Percentiles rank a stretch among this genome's conserved stretches.
These are phyloP conservation scores for Calyptommatus sinebrachiatus DNA, from an alignment of 2,113 vertebrate species.

Conservation along the genomic window DNA sequence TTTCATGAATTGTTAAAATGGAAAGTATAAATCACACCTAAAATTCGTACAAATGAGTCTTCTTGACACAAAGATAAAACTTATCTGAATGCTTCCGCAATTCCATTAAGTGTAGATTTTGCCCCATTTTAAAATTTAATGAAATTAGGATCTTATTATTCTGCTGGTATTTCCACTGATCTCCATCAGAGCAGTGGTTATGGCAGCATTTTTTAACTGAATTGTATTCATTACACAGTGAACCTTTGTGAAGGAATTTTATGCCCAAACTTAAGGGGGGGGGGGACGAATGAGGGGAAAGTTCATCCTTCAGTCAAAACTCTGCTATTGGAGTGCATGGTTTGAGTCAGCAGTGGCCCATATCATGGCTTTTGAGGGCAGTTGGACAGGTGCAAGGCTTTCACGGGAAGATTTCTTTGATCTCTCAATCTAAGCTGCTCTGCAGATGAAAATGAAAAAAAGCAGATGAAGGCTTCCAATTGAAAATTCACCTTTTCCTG, in stretches of 20 bases:
- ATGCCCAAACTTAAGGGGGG: not conserved
- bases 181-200: not conserved
- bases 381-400: too few relatives aligned
- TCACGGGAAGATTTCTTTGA: too few relatives aligned
- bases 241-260: conserved; percentile 6
- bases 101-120: conserved; percentile 26
- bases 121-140: conserved; percentile 37
- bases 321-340: too few relatives aligned
- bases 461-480: too few relatives aligned
- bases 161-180: conserved; percentile 1
- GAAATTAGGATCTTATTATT: conserved; percentile 48
- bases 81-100: conserved; percentile 29
- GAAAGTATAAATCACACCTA: conserved; percentile 40
- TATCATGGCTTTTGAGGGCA: too few relatives aligned
- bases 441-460: too few relatives aligned
- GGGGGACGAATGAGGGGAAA: not conserved
- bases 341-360: too few relatives aligned
- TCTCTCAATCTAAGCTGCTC: too few relatives aligned
- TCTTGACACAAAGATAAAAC: conserved; percentile 33
- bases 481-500: too few relatives aligned
- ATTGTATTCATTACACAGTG: conserved; percentile 14
- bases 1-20: conserved; percentile 50
- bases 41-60: conserved; percentile 44
- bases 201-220: not conserved
- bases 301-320: too few relatives aligned